Percentiles rank a stretch among this genome's conserved stretches.
Evolutionary conservation across 2,888 invertebrate genomes (phyloP).

Genomic region (Melieria crassipennis): DNA sequence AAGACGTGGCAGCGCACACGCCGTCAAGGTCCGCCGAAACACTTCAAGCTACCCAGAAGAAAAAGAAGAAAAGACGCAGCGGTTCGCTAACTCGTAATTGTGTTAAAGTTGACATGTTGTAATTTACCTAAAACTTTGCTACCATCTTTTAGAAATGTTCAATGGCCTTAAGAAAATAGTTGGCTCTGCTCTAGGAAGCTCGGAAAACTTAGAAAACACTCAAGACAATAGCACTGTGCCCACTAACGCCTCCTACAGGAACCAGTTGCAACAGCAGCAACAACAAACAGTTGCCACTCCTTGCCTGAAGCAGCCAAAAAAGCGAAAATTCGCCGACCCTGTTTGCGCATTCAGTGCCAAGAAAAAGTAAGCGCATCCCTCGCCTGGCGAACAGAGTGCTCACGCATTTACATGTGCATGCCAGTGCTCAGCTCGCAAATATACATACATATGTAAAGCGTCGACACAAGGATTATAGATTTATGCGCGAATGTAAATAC

Average conservation of each 20-base stretch:
- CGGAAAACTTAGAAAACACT: slow-evolving; percentile 67
- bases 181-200: slow-evolving; percentile 69
- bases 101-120: slow-evolving; percentile 39
- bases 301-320: slow-evolving; percentile 72
- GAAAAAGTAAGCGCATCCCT: slow-evolving; percentile 69
- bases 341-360: slow-evolving; percentile 72
- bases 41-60: slow-evolving; percentile 50
- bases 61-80: slow-evolving; percentile 82
- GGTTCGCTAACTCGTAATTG: slow-evolving; percentile 83
- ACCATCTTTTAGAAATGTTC: slow-evolving; percentile 72
- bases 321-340: slow-evolving; percentile 72
- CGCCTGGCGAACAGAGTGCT: no score
- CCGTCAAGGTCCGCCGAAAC: slow-evolving; percentile 28
- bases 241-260: slow-evolving; percentile 28
- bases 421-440: no score
- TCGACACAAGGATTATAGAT: no score
- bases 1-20: not conserved
- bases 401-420: no score
- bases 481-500: not conserved
- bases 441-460: no score
- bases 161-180: slow-evolving; percentile 83
- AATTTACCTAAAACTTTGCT: slow-evolving; percentile 41
- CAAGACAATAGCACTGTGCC: slow-evolving; percentile 63
- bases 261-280: not conserved
- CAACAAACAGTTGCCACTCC: slow-evolving; percentile 65